Base-by-base conservation (phyloP, 2,113 vertebrate genomes). In the Gobio gobio region DNA sequence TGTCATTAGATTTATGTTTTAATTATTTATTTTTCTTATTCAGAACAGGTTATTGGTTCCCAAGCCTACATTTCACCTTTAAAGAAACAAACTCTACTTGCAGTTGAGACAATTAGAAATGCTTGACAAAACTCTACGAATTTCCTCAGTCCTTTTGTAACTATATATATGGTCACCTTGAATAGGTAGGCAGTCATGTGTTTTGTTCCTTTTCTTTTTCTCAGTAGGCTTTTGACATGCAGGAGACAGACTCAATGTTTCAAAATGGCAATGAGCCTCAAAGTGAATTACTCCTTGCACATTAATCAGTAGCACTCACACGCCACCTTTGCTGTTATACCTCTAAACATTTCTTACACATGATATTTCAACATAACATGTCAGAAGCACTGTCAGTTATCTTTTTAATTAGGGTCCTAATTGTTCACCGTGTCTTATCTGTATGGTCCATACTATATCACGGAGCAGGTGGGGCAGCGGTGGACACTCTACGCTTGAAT, bases 111-210 rank as follows among this genome's bases (percentile, higher is more conserved):
- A 16, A 18, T 36, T 20, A 36, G 66, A 70, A 70, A 70, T 70
- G 3, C 36, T 70, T 10, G 66, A 75, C 72, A 18, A 54, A 54
- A 18, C 45, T 51, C 24, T 75, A 29, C 18, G 3, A 49, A 75
- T 26, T 49, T 47, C 47, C 12, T 49, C 45, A 43, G 66, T 43
- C 24, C 47, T 82, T 72, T 40, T 49, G 18, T 72, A 56, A 56
- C 47, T 72, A 40, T 63, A 58, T 54, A 61, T 75, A 68, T 54
- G 49, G 90, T 93, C 90, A 94, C 91, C 92, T 94, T 93, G 90
- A 90, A 86, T 36, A 89, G 87, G 82, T 54, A 89, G 88, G 70
- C 12, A 63, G 86, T 84, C 84, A 83, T 85, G 13, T 88, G 70
- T 89, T 90, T 89, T 45, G 61, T 49, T 80, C 73, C 59, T 75